Evolutionary conservation across 2,888 invertebrate genomes (phyloP), one percentile per base, ranked within the genome.

Genomic region (Mimumesa dahlbomi): DNA sequence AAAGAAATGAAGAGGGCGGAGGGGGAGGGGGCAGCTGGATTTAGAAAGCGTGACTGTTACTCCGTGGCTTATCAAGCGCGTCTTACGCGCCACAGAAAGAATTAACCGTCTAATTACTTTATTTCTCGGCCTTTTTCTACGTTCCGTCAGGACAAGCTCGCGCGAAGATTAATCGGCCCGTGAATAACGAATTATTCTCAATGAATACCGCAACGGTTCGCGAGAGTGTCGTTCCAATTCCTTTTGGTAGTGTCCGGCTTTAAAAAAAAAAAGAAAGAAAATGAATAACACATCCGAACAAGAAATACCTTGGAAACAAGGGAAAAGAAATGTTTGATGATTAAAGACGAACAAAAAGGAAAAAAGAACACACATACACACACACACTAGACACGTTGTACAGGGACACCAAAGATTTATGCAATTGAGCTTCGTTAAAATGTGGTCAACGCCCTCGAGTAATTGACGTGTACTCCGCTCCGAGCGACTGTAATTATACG

Each of bases 41-140:
- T 72, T 78, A 78, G 78, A 78, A 78, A 78, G 78, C 78, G 78
- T 78, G 68, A 78, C 78, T 38, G 59, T 56, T 62, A 21, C 63
- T 53, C 29, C 48, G 70, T 38, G 16, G 22, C 53, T 31, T 61
- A 59, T 65, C 63, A 58, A 57, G 49, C 21, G 49, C 21, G 43
- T 70, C 64, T 62, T 62, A 56, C 43, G 46, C 11, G 52, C 13
- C 38, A 13, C 42, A 34, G 54, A 38, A 61, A 65, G 65, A 53
- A 71, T 71, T 50, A 45, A 16, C 54, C 67, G 61, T 14, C 43
- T 49, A 59, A 69, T 73, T 59, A 49, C 59, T 52, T 59, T 40
- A 57, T 22, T 57, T 50, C 29, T 38, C 45, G 9, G n/a, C 25
- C 25, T 31, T 43, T 48, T 22, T 42, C 16, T 16, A 14, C 42